Base-by-base conservation (phyloP, 2,797 vertebrate species). In the Cuniculus paca region DNA sequence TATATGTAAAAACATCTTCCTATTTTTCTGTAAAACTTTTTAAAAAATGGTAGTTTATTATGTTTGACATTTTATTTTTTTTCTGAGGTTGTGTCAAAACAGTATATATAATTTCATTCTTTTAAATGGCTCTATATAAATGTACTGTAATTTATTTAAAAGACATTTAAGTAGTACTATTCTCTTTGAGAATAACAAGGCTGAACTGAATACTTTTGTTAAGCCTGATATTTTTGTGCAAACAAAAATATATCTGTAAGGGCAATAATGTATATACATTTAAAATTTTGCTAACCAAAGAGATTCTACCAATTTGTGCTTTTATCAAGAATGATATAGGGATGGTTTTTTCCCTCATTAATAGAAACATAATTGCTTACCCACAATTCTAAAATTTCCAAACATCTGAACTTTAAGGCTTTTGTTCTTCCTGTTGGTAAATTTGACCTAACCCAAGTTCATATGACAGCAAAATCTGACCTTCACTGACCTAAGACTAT, bases 391-490 rank as follows among this genome's bases (percentile, higher is more conserved):
- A 31, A 88, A 95, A 95, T 8, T 85, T 34, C 5, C 7, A 88
- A 61, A 7, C 19, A 26, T 87, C 9, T 65, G 13, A 95, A 91
- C 82, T 74, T 6, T 34, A 93, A 60, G 16, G 52, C 13, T 58
- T 70, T 34, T 42, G 8, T 45, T 24, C 24, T 10, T 72, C 10
- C 22, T 11, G 79, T 81, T 75, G 42, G 68, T 84, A 91, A 60
- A 72, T n/a, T 24, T 95, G 28, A 65, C 42, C 54, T 81, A 48
- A 90, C 6, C 34, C 74, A 52, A 19, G 63, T 26, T 82, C 31
- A 90, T 75, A 17, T 90, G 22, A 92, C 4, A 92, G 52, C 39
- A 94, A 81, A 85, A 94, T 72, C 22, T 88, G 65, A 95, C 48
- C 28, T 88, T 56, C 83, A 85, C 11, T 89, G 65, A 95, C 36